phyloP scores from a whole-genome alignment of 1,140 invertebrate genomes.

The Polypedilum pembai region DNA sequence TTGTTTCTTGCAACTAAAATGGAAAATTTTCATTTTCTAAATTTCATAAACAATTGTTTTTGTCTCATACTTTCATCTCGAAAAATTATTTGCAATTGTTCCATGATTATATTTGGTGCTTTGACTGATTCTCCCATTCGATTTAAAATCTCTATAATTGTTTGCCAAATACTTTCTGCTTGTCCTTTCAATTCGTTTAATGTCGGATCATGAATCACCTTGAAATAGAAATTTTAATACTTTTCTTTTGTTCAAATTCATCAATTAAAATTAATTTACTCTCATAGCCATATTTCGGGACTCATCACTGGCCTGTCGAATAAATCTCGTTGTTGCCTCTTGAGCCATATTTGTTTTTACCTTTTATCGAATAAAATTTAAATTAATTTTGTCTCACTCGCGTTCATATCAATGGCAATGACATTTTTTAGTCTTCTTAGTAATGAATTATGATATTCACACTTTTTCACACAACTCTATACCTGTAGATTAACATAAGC shows the following conservation, averaged over 20 bases:
- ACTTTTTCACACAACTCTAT: neutral
- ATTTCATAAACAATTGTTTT: neutral
- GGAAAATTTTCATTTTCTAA: neutral
- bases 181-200: neutral
- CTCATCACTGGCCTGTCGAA: neutral
- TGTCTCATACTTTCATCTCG: slow-evolving; percentile 17
- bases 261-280: neutral
- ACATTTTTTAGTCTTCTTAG: neutral
- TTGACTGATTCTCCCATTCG: neutral
- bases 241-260: neutral
- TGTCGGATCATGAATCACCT: slow-evolving; percentile 17
- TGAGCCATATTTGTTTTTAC: neutral
- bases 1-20: slow-evolving; percentile 28
- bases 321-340: neutral
- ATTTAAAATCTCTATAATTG: neutral
- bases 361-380: slow-evolving; percentile 8
- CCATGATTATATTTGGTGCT: neutral
- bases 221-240: neutral
- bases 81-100: slow-evolving; percentile 29
- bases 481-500: neutral
- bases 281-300: neutral
- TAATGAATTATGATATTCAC: neutral
- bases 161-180: slow-evolving; percentile 5
- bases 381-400: neutral
- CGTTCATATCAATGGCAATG: neutral